Percentiles rank a stretch among this genome's conserved stretches.
Evolutionary conservation across 2,113 vertebrate species (phyloP).

Genomic region (Amia ocellicauda): DNA sequence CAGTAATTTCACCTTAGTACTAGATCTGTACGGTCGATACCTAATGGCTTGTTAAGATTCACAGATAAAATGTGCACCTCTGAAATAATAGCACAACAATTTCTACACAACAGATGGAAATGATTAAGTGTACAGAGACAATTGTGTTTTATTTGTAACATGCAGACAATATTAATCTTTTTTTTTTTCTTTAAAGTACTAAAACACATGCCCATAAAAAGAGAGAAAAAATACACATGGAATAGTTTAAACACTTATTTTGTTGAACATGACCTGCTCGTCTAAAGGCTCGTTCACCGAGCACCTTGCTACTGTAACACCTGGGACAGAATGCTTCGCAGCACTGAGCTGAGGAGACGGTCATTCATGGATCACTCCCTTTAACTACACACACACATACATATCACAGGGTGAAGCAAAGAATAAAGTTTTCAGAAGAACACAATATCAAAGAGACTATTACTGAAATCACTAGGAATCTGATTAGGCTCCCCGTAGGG

Average conservation of each 20-base stretch:
- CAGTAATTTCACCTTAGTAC: too few species aligned
- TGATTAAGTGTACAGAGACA: too few species aligned
- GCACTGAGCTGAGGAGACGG: too few species aligned
- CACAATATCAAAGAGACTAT: conserved; percentile 61
- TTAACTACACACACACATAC: conserved; percentile 10
- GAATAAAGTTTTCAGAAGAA: conserved; percentile 36
- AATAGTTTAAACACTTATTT: neutral
- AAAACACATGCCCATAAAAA: too few species aligned
- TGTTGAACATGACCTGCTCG: neutral
- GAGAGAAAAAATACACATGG: neutral
- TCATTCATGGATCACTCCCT: conserved; percentile 17
- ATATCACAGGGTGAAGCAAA: neutral
- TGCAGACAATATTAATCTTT: too few species aligned
- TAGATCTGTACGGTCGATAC: too few species aligned
- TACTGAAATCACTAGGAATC: conserved; percentile 65
- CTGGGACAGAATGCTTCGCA: conserved; percentile 18
- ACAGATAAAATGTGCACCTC: neutral
- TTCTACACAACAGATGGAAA: too few species aligned
- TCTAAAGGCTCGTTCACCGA: neutral
- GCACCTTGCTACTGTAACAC: conserved; percentile 19
- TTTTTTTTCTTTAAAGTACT: too few species aligned
- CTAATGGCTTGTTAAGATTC: conserved; percentile 52
- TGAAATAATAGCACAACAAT: too few species aligned
- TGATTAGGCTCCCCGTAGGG: conserved; percentile 65
- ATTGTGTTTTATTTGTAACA: too few species aligned